Evolutionary conservation across 2,888 invertebrate genomes (phyloP).

Genomic region (Tipula lateralis): DNA sequence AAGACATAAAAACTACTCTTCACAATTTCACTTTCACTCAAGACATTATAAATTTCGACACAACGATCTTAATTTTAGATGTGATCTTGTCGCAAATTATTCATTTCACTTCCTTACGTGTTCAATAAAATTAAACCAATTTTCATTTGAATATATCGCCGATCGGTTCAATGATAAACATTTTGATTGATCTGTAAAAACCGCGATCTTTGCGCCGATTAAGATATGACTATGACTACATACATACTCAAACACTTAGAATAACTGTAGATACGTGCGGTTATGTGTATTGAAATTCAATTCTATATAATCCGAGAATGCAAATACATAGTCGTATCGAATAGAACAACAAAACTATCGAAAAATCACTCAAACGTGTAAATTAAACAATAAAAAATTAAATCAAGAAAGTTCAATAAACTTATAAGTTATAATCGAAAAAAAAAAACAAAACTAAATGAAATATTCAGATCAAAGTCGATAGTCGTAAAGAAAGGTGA

Average conservation of each 20-base stretch:
- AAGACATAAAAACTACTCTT: neutral
- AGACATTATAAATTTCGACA: neutral
- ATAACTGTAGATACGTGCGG: neutral
- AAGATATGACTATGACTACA: no score
- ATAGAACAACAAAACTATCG: neutral
- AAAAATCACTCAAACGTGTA: slow-evolving; percentile 16
- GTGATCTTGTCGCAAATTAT: neutral
- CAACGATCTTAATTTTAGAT: neutral
- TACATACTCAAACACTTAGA: neutral
- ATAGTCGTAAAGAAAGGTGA: neutral
- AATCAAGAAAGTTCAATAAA: slow-evolving; percentile 1
- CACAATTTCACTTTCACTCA: neutral
- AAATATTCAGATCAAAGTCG: neutral
- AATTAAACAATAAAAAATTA: neutral
- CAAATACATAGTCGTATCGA: neutral
- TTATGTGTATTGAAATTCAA: neutral
- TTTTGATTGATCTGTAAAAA: neutral
- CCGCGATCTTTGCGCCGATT: neutral
- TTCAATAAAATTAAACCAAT: neutral
- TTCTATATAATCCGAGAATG: neutral
- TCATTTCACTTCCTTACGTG: no score
- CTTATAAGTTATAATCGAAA: neutral
- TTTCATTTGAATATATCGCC: neutral
- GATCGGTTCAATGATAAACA: neutral
- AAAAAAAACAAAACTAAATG: neutral